These are phyloP conservation scores for Mercenaria mercenaria DNA, from an alignment of 1,140 invertebrate genomes.

Conservation along the genomic window DNA sequence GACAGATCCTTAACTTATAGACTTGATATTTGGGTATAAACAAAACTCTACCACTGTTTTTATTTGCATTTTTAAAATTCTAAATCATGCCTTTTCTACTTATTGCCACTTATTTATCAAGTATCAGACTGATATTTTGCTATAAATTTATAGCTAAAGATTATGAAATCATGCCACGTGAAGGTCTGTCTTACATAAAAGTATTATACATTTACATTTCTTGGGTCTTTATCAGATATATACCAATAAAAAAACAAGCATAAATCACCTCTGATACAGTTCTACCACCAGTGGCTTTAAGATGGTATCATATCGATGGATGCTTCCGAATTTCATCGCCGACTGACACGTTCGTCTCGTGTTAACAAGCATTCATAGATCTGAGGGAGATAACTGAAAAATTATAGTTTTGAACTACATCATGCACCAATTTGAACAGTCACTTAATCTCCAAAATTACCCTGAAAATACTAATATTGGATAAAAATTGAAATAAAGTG, in stretches of 20 bases:
- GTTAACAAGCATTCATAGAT: constrained; percentile 8
- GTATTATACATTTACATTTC: neutral
- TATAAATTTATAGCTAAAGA: neutral
- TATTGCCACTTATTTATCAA: no score
- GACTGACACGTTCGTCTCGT: neutral
- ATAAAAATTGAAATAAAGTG: no score
- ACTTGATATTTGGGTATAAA: no score
- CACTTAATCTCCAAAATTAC: neutral
- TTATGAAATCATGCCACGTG: neutral
- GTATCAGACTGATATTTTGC: neutral
- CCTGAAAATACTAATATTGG: no score
- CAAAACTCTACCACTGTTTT: no score
- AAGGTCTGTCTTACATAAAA: neutral
- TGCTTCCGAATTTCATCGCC: neutral
- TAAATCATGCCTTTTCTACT: no score
- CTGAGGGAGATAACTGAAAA: neutral
- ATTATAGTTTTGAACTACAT: neutral
- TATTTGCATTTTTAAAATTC: no score
- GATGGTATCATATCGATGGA: neutral
- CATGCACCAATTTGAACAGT: neutral
- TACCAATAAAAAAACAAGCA: neutral
- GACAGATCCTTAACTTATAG: no score
- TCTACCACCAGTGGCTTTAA: constrained; percentile 4
- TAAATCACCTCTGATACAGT: constrained; percentile 9
- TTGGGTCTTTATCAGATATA: neutral